Conservation (phyloP, 2,113 vertebrate genomes). For the Phrynocephalus versicolor region DNA sequence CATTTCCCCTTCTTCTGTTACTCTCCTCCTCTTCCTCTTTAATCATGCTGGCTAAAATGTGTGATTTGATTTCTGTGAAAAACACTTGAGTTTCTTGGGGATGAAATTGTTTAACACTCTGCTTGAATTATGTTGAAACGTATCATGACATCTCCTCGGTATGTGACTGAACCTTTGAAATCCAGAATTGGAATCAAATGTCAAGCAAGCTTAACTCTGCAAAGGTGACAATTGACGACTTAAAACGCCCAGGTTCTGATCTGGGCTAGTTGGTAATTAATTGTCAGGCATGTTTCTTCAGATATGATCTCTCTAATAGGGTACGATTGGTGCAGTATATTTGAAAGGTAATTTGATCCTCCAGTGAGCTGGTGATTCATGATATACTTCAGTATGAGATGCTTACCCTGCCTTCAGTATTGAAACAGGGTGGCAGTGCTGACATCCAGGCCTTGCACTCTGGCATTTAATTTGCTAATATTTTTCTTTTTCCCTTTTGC, state of each 20-base stretch:
- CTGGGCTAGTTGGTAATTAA: not conserved
- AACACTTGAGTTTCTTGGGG: slow-evolving; percentile 63
- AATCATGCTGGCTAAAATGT: slow-evolving; percentile 57
- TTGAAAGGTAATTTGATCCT: slow-evolving; percentile 31
- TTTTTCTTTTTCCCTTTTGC: slow-evolving; percentile 42
- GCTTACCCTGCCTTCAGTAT: slow-evolving; percentile 26
- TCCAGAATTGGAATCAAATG: slow-evolving; percentile 48
- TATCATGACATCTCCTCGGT: slow-evolving; percentile 33
- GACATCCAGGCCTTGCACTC: slow-evolving; percentile 35
- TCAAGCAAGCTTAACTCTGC: not conserved
- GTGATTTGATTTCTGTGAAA: slow-evolving; percentile 62
- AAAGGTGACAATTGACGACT: slow-evolving; percentile 32
- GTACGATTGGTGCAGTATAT: slow-evolving; percentile 46
- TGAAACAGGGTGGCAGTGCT: slow-evolving; percentile 12
- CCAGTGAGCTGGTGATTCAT: slow-evolving; percentile 42
- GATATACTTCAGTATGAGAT: slow-evolving; percentile 32
- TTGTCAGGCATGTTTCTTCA: slow-evolving; percentile 37
- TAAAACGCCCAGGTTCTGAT: not conserved
- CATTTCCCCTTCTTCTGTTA: not conserved
- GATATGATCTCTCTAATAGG: slow-evolving; percentile 64
- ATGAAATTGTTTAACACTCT: slow-evolving; percentile 50
- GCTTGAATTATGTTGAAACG: slow-evolving; percentile 20
- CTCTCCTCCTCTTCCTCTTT: slow-evolving; percentile 19
- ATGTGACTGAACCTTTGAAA: slow-evolving; percentile 47
- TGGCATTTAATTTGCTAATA: slow-evolving; percentile 33